Conservation (phyloP, 2,113 vertebrate genomes). For the Gymnogyps californianus region DNA sequence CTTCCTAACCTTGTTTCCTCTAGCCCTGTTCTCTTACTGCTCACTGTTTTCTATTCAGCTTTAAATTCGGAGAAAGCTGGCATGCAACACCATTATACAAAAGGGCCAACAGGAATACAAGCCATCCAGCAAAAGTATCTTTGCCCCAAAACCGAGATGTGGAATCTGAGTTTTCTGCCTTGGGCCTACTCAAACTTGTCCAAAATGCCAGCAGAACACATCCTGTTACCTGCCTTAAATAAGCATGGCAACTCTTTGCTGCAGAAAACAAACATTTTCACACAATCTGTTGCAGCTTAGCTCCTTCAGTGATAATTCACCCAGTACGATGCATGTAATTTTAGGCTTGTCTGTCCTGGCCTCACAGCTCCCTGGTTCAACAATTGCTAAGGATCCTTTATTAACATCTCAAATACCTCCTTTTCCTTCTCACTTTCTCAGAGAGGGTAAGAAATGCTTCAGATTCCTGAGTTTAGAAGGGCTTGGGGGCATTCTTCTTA, state of each 20-base stretch:
- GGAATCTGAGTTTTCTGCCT: not conserved
- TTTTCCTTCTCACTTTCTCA: slow-evolving; percentile 33
- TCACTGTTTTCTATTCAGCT: not conserved
- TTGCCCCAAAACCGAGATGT: not conserved
- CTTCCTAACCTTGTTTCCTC: not conserved
- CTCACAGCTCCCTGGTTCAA: slow-evolving; percentile 7
- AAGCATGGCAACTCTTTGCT: not conserved
- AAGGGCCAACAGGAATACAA: not conserved
- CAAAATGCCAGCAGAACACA: not conserved
- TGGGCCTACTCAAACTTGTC: not conserved
- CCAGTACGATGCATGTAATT: not conserved
- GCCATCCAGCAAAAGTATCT: not conserved
- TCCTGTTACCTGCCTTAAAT: not conserved
- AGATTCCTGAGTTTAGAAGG: slow-evolving; percentile 61
- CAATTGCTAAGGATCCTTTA: slow-evolving; percentile 38
- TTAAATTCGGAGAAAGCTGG: not conserved
- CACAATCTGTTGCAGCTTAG: not conserved
- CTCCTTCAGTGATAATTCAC: not conserved
- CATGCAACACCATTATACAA: not conserved
- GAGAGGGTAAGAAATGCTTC: slow-evolving; percentile 50
- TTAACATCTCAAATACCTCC: slow-evolving; percentile 20
- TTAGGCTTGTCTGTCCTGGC: not conserved
- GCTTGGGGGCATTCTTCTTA: not conserved
- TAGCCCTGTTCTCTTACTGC: not conserved
- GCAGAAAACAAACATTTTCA: not conserved